Conservation (phyloP, 2,113 vertebrate species). For the Microcebus lehilahytsara region DNA sequence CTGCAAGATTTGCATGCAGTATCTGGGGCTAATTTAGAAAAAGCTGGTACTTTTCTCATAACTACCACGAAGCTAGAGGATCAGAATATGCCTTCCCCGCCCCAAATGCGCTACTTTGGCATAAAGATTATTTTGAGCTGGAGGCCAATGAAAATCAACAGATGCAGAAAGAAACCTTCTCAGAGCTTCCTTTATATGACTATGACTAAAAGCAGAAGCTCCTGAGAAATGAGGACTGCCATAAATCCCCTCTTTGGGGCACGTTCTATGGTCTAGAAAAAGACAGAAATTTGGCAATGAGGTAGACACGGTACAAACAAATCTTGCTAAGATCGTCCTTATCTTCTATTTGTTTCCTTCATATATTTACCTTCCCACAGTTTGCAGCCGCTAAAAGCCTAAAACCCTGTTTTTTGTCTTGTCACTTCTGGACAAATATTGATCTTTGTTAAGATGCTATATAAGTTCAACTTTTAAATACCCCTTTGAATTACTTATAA, state of each 20-base stretch:
- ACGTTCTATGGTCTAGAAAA: not conserved
- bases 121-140: not conserved
- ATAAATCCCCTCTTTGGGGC: not conserved
- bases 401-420: not conserved
- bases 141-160: not conserved
- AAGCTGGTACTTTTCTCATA: not conserved
- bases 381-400: not conserved
- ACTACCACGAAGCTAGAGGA: not conserved
- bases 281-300: not conserved
- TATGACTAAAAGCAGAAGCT: not conserved
- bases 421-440: not conserved
- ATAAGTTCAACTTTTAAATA: not conserved
- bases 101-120: too few species aligned
- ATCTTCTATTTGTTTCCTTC: not conserved
- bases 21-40: conserved; percentile 18
- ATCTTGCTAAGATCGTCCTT: too few species aligned
- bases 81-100: not conserved
- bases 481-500: not conserved
- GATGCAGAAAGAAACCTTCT: not conserved
- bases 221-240: not conserved
- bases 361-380: not conserved
- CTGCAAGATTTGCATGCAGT: conserved; percentile 52
- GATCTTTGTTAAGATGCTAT: not conserved
- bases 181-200: not conserved
- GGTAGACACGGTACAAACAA: not conserved